Evolutionary conservation across 2,888 invertebrate genomes (phyloP), one percentile per base, ranked within the genome.

Genomic region (Exephanes ischioxanthus): DNA sequence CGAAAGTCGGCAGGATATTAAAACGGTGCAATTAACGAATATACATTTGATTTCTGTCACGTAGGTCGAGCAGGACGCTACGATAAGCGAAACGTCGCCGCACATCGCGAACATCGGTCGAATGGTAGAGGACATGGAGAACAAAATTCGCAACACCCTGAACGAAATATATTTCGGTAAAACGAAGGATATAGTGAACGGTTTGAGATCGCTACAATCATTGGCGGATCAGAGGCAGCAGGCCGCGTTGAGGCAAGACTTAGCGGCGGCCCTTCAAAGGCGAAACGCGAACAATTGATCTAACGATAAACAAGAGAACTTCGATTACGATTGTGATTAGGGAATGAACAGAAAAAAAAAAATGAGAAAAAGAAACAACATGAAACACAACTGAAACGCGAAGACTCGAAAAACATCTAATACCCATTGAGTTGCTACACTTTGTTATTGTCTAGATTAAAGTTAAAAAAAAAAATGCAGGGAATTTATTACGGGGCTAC

Each of bases 121-220:
- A 91, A 97, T 99, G 98, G 99, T 99, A 0, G 99, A 99, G 95
- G 99, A 99, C 91, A 99, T 99, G 98, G 99, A 99, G 94, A 99
- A 99, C 94, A 99, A 99, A 95, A 99, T 99, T 93, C 96, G 99
- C 90, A 98, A 98, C 94, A 99, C 99, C 5, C 95, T 99, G 90
- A 99, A 99, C 94, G 99, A 99, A 94, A 99, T 99, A 91, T 99
- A 99, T 95, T 99, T 99, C 95, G 99, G 99, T 93, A 99, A 99
- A 95, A 99, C 99, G 76, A 98, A 98, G 94, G 99, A 99, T 94
- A 99, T 99, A 92, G 99, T 99, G 84, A 99, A 99, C 94, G 98
- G 99, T 14, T 95, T 99, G 90, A 96, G 98, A 76, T 96, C 96
- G 66, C 97, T 98, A 88, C 97, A 97, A 92, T 97, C 98, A 9